Percentiles rank a stretch among this genome's conserved stretches.
These are phyloP conservation scores for Chaetops frenatus DNA, from an alignment of 2,113 vertebrate species.

Conservation along the genomic window DNA sequence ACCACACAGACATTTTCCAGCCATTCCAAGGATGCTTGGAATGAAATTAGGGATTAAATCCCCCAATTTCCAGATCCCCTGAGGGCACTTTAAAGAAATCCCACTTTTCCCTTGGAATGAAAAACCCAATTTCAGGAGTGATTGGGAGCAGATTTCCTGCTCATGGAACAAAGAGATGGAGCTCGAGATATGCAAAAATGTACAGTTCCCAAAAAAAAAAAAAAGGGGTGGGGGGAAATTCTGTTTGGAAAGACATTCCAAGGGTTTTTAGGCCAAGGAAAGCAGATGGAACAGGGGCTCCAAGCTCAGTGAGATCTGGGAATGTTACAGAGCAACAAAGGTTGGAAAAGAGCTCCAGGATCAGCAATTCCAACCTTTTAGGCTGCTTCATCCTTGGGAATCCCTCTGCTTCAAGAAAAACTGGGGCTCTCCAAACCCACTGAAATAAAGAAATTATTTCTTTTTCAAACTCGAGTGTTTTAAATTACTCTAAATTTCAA, in stretches of 20 bases:
- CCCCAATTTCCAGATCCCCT: neutral
- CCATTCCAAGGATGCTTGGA: neutral
- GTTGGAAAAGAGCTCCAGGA: neutral
- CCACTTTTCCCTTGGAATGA: neutral
- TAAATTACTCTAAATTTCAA: neutral
- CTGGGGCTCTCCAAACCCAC: neutral
- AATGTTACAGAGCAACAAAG: neutral
- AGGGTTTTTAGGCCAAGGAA: neutral
- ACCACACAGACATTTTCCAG: neutral
- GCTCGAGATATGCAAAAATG: constrained; percentile 30
- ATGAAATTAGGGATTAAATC: neutral
- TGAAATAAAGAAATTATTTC: neutral
- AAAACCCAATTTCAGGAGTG: neutral
- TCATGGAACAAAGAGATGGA: constrained; percentile 10
- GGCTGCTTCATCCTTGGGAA: neutral
- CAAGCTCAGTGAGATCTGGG: neutral
- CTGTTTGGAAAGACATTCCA: neutral
- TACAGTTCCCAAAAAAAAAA: neutral
- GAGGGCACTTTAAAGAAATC: neutral
- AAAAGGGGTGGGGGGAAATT: neutral
- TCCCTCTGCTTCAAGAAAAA: neutral
- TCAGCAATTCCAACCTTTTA: neutral
- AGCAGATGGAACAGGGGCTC: constrained; percentile 8
- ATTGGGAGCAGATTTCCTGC: constrained; percentile 30
- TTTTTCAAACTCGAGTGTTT: neutral